Conservation (phyloP, 2,113 vertebrate species). For the Elephantulus edwardii region DNA sequence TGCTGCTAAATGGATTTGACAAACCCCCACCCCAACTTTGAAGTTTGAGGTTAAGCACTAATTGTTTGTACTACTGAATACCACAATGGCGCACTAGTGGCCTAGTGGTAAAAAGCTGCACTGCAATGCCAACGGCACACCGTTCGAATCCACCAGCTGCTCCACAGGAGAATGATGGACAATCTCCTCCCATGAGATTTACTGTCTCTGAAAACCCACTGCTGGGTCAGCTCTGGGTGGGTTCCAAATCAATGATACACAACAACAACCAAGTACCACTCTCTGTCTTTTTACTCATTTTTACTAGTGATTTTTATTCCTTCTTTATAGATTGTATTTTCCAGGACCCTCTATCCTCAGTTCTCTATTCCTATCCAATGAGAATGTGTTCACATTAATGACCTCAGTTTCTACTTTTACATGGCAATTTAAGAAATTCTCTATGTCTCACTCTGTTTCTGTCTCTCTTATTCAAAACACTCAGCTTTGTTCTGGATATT, state of each 20-base stretch:
- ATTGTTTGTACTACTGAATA: neutral
- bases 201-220: no score
- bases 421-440: neutral
- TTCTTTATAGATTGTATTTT: neutral
- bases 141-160: no score
- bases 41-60: neutral
- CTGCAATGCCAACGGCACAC: no score
- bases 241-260: no score
- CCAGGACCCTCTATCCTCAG: neutral
- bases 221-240: no score
- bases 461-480: neutral
- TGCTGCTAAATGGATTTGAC: neutral
- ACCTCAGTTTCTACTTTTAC: conserved; percentile 17
- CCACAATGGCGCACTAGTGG: no score
- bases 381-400: neutral
- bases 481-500: neutral
- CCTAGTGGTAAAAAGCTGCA: no score
- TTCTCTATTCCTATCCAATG: neutral
- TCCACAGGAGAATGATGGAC: no score
- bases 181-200: no score
- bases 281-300: no score
- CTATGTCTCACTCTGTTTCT: neutral
- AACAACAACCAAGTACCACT: no score
- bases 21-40: no score
- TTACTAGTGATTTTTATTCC: neutral